phyloP scores from a whole-genome alignment of 2,797 vertebrate genomes.

The Cossypha niveicapilla region DNA sequence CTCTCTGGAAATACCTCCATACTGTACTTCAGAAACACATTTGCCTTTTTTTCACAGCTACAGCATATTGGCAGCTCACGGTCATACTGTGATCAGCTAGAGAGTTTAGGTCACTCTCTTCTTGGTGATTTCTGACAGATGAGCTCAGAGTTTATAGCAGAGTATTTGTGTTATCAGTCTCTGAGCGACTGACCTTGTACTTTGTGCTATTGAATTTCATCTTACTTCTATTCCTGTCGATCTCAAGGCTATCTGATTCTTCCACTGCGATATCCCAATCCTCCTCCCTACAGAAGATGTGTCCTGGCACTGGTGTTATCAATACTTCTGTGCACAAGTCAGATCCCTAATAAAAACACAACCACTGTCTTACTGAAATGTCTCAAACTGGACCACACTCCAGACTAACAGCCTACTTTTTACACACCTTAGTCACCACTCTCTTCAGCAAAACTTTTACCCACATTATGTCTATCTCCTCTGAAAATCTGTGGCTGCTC shows the following conservation, averaged over 20 bases:
- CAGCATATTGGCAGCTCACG: neutral
- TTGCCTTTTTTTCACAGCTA: neutral
- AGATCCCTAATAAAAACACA: neutral
- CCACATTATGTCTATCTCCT: neutral
- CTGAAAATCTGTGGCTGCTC: neutral
- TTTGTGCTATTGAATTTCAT: constrained; percentile 58
- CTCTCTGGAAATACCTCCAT: neutral
- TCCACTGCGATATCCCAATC: neutral
- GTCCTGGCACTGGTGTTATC: neutral
- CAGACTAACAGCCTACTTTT: neutral
- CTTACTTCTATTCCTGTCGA: constrained; percentile 48
- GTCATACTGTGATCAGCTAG: constrained; percentile 18
- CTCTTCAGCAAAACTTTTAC: neutral
- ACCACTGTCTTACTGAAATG: neutral
- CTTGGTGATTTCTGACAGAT: constrained; percentile 46
- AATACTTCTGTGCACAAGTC: neutral
- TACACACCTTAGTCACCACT: neutral
- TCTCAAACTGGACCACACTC: neutral
- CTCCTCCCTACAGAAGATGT: neutral
- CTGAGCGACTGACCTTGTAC: constrained; percentile 58
- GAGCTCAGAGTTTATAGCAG: constrained; percentile 30
- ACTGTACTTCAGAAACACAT: neutral
- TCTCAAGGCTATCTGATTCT: constrained; percentile 23
- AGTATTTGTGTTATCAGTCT: constrained; percentile 55
- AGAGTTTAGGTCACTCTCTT: constrained; percentile 49